Percentiles rank a stretch among this genome's conserved stretches.
Conservation (phyloP, 2,797 vertebrate species). For the Furcifer pardalis region DNA sequence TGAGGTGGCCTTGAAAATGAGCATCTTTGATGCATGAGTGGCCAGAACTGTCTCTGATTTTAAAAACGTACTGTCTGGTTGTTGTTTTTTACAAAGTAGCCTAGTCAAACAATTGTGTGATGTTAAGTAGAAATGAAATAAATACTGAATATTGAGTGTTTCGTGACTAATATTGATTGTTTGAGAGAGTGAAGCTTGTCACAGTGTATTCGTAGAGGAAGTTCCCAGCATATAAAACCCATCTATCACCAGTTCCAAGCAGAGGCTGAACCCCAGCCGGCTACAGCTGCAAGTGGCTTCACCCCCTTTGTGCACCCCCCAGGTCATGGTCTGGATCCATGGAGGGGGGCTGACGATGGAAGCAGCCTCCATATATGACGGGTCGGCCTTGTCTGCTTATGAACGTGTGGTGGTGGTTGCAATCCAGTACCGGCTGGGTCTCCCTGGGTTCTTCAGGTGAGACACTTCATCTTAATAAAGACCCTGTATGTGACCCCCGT, state of each 20-base stretch:
- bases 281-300: no score
- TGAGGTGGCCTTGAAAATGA: no score
- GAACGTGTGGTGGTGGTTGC: slow-evolving; percentile 82
- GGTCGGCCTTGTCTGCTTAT: slow-evolving; percentile 77
- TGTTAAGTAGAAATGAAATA: no score
- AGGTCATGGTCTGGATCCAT: slow-evolving; percentile 89
- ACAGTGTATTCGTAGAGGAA: background rate
- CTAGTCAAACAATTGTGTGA: no score
- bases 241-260: background rate
- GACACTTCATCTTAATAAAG: background rate
- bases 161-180: background rate
- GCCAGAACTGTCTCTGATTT: no score
- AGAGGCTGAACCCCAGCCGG: no score
- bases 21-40: no score
- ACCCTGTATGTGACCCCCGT: rapidly evolving
- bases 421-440: slow-evolving; percentile 84
- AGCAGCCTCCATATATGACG: slow-evolving; percentile 73
- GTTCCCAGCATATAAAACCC: no score
- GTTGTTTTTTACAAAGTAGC: no score
- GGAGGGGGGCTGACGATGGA: slow-evolving; percentile 73
- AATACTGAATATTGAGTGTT: background rate
- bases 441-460: slow-evolving; percentile 85
- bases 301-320: no score
- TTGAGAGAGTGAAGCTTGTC: background rate
- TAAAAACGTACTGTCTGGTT: no score